Evolutionary conservation across 2,113 vertebrate species (phyloP).

Genomic region (Microcebus lehilahytsara): DNA sequence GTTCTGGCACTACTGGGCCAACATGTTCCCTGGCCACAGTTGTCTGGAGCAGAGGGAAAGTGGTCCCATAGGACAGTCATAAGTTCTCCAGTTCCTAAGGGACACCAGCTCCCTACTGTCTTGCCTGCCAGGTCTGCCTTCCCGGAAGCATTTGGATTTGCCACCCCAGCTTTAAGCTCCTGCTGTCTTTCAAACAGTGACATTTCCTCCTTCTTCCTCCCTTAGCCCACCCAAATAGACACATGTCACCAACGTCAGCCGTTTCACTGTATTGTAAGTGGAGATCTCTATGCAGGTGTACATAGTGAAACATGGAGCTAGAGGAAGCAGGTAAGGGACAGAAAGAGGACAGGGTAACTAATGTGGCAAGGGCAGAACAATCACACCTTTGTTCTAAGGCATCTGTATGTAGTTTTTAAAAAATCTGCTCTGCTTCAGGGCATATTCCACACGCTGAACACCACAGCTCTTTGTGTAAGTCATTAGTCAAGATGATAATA

Average conservation of each 20-base stretch:
- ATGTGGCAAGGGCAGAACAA: not conserved
- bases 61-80: no score
- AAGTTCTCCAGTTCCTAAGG: not conserved
- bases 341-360: not conserved
- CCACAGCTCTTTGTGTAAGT: not conserved
- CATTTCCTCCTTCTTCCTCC: not conserved
- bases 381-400: not conserved
- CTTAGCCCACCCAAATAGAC: not conserved
- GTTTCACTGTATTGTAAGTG: not conserved
- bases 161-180: not conserved
- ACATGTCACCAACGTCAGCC: not conserved
- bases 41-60: not conserved
- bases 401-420: not conserved
- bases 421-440: not conserved
- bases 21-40: not conserved
- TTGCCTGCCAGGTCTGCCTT: not conserved
- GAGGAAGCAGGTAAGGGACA: not conserved
- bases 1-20: not conserved
- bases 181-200: not conserved
- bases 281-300: not conserved
- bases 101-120: accelerated
- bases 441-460: not conserved
- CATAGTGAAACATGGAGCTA: not conserved
- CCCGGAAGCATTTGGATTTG: not conserved
- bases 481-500: slow-evolving; percentile 17